Evolutionary conservation across 2,797 vertebrate species (phyloP).

Genomic region (Tarsius wallacei): DNA sequence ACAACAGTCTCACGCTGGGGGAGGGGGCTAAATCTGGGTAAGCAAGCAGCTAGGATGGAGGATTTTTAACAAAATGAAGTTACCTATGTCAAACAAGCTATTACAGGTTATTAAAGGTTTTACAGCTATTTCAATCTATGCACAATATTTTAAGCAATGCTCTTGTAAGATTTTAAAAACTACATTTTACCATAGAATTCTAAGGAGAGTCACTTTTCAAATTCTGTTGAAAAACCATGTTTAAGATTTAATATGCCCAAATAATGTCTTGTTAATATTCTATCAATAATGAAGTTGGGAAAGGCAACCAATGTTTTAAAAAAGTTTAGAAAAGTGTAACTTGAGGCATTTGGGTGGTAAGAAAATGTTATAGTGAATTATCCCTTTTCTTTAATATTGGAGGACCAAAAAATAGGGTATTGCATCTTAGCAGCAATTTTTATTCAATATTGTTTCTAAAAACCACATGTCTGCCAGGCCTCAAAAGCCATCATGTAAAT

Average conservation of each 20-base stretch:
- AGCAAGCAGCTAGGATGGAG: too few relatives aligned
- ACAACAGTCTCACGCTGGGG: too few relatives aligned
- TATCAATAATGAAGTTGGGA: slow-evolving; percentile 92
- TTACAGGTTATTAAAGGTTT: too few relatives aligned
- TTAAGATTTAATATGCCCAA: slow-evolving; percentile 98
- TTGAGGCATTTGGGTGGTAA: slow-evolving; percentile 93
- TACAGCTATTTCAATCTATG: too few relatives aligned
- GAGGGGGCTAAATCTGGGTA: too few relatives aligned
- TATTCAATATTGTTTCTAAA: slow-evolving; percentile 92
- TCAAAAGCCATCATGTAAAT: slow-evolving; percentile 93
- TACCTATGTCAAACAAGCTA: too few relatives aligned
- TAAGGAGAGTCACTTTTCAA: slow-evolving; percentile 97
- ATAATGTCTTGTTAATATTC: slow-evolving; percentile 94
- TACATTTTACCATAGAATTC: slow-evolving; percentile 96
- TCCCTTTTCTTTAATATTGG: slow-evolving; percentile 92
- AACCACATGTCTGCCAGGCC: slow-evolving; percentile 91
- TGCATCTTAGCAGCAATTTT: slow-evolving; percentile 92
- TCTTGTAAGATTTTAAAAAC: slow-evolving; percentile 97
- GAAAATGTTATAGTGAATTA: slow-evolving; percentile 90
- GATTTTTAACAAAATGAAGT: too few relatives aligned
- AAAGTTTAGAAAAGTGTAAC: slow-evolving; percentile 91
- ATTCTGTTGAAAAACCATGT: slow-evolving; percentile 97
- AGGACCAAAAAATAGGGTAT: slow-evolving; percentile 94
- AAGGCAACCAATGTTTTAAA: slow-evolving; percentile 94
- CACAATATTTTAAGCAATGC: too few relatives aligned